These are phyloP conservation scores for Zoanthus sansibaricus DNA, from an alignment of 92 coral and sea anemone genomes.

Conservation along the genomic window DNA sequence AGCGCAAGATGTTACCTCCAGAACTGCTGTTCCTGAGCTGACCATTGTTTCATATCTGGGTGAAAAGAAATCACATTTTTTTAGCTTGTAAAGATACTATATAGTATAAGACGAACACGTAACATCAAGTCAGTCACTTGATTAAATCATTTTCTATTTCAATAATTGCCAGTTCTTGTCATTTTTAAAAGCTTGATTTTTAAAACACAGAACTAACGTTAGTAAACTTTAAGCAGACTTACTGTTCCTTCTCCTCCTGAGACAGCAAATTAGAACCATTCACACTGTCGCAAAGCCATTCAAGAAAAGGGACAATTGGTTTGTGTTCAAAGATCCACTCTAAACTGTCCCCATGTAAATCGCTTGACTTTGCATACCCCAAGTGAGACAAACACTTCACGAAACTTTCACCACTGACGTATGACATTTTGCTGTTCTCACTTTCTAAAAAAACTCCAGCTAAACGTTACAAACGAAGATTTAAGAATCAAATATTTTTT, in stretches of 20 bases:
- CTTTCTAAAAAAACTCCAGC: background rate
- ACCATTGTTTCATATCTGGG: conserved; percentile 72
- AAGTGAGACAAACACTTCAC: conserved; percentile 73
- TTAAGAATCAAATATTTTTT: too few species aligned
- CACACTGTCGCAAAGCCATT: conserved; percentile 91
- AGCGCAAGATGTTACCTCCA: conserved; percentile 64
- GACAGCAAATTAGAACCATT: conserved; percentile 78
- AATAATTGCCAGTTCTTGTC: background rate
- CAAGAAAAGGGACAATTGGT: conserved; percentile 79
- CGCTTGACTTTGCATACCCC: conserved; percentile 76
- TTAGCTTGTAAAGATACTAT: background rate
- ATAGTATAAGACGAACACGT: too few species aligned
- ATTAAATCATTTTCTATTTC: background rate
- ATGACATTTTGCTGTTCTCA: conserved; percentile 17
- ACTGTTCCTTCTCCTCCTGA: conserved; percentile 80
- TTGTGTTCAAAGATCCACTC: conserved; percentile 95
- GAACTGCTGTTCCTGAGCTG: conserved; percentile 72
- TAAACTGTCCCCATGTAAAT: conserved; percentile 76
- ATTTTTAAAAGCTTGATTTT: too few species aligned
- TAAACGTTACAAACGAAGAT: background rate
- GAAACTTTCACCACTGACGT: conserved; percentile 74
- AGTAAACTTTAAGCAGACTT: background rate
- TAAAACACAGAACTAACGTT: background rate
- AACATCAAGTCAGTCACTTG: too few species aligned
- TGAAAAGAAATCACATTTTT: background rate